phyloP scores from a whole-genome alignment of 1,140 invertebrate genomes.

The Brachionus calyciflorus region DNA sequence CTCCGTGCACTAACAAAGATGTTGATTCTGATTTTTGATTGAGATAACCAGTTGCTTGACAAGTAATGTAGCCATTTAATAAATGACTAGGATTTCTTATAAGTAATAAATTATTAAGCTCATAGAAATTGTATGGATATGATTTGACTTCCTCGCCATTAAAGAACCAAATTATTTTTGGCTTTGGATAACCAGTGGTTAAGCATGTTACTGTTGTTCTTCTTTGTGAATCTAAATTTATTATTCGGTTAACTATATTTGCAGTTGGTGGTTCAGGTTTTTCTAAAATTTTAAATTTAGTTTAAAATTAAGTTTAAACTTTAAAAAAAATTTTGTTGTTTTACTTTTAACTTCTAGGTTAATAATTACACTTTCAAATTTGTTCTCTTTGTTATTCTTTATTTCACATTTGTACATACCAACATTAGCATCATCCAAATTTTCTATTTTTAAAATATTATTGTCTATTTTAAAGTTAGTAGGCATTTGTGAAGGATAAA shows the following conservation, averaged over 20 bases:
- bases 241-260: background rate
- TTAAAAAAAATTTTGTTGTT: background rate
- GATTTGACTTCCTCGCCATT: background rate
- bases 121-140: slow-evolving; percentile 2
- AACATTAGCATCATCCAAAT: background rate
- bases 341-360: slow-evolving; percentile 8
- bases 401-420: slow-evolving; percentile 20
- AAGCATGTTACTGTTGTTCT: background rate
- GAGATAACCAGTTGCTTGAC: background rate
- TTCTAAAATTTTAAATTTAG: background rate
- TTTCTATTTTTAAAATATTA: slow-evolving; percentile 19
- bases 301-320: background rate
- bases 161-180: slow-evolving; percentile 11
- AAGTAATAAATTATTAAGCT: background rate
- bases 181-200: slow-evolving; percentile 5
- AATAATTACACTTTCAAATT: background rate
- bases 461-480: background rate
- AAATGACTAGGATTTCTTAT: background rate
- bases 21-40: background rate
- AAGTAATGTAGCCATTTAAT: slow-evolving; percentile 15
- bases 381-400: background rate
- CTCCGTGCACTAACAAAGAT: background rate
- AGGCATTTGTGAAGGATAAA: background rate
- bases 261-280: slow-evolving; percentile 8
- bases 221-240: background rate